Evolutionary conservation across 2,888 invertebrate species (phyloP).

Genomic region (Troides aeacus): DNA sequence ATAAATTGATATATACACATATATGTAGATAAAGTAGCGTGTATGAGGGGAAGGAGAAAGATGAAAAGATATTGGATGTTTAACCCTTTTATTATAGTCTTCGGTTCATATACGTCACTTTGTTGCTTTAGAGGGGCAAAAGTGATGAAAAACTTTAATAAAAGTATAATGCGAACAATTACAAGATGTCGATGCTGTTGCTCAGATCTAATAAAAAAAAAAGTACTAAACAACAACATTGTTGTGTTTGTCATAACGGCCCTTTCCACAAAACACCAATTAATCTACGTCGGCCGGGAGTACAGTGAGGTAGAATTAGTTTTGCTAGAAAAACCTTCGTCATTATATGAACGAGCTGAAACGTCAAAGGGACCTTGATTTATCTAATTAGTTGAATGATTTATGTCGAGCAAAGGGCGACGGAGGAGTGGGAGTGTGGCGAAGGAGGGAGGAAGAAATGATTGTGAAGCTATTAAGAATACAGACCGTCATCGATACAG

Average conservation of each 20-base stretch:
- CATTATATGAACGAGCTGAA: conserved; percentile 31
- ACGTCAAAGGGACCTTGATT: conserved; percentile 44
- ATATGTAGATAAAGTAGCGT: too few species aligned
- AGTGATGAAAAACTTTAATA: too few species aligned
- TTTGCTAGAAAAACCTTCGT: conserved; percentile 27
- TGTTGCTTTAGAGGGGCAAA: too few species aligned
- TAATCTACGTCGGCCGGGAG: conserved; percentile 24
- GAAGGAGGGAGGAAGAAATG: conserved; percentile 45
- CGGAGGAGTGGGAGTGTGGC: conserved; percentile 19
- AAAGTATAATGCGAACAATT: too few species aligned
- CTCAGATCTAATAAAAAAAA: not conserved
- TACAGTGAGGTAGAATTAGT: conserved; percentile 16
- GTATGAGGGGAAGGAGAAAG: too few species aligned
- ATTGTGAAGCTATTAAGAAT: conserved; percentile 48
- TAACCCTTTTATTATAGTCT: too few species aligned
- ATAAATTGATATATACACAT: too few species aligned
- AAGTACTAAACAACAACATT: not conserved
- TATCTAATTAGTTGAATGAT: conserved; percentile 59
- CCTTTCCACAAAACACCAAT: conserved; percentile 18
- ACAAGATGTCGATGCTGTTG: too few species aligned
- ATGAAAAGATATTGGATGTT: too few species aligned
- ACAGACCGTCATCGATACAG: conserved; percentile 40
- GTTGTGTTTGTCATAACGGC: conserved; percentile 1
- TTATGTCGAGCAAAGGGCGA: conserved; percentile 54
- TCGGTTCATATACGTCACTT: too few species aligned